Base-by-base conservation (phyloP, 2,113 vertebrate genomes). In the Pluvianellus socialis region DNA sequence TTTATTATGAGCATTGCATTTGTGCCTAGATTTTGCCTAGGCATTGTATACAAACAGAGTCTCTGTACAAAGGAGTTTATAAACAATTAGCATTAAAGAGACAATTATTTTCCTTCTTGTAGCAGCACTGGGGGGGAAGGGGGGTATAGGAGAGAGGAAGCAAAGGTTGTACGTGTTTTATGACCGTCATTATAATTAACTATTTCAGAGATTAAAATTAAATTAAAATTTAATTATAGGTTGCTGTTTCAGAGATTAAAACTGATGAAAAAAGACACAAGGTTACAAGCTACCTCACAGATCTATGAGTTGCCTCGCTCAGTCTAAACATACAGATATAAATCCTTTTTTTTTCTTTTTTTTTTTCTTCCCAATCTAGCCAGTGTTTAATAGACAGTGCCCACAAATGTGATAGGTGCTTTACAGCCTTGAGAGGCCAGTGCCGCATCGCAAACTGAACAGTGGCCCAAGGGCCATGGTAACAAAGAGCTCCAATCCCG, bases 121-220 rank as follows among this genome's bases (percentile, higher is more conserved):
- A 90, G 79, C 77, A 91, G 74, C n/a, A 61, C 62, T 38, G 62
- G 44, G 40, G 88, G 58, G 67, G 83, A 50, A n/a, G n/a, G 61
- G 35, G 53, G 68, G 83, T 16, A 30, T 33, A 90, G 18, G 38
- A 72, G 50, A 81, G n/a, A 88, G 68, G 72, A 88, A 91, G 76
- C 59, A 82, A 94, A 96, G 86, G 81, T 84, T 86, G 71, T 56
- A 56, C 52, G 27, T 74, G 76, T 89, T 96, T 93, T 95, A 95
- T 93, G 80, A 80, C 93, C 81, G 45, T 89, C 95, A 97, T 94
- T 96, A 90, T 42, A 92, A 91, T 88, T 71, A 94, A 81, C 61
- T 17, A 61, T 96, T 96, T 70, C 83, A 94, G 63, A 93, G 85
- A 86, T 88, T 93, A 83, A 86, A 93, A 88, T 93, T 14, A 86